Evolutionary conservation across 2,113 vertebrate genomes (phyloP).

Genomic region (Lagenorhynchus albirostris): DNA sequence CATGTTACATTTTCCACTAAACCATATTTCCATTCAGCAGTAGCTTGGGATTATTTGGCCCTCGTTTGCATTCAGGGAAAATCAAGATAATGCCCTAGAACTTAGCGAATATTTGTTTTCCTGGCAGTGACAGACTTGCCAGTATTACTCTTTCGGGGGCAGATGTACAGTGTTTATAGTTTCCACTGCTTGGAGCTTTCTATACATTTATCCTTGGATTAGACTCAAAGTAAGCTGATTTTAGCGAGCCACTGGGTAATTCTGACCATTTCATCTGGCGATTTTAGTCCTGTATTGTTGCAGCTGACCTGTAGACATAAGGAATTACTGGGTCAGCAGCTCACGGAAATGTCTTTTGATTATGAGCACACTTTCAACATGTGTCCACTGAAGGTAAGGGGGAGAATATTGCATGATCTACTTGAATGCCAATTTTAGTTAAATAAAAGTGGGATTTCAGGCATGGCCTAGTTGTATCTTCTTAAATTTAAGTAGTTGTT

Average conservation of each 20-base stretch:
- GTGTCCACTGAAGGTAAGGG: conserved; percentile 57
- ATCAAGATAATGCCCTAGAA: background rate
- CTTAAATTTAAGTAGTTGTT: background rate
- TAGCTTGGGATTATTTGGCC: conserved; percentile 6
- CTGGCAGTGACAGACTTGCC: background rate
- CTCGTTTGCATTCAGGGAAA: conserved; percentile 30
- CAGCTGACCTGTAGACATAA: conserved; percentile 58
- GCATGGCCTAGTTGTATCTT: background rate
- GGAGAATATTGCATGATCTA: background rate
- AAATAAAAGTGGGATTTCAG: background rate
- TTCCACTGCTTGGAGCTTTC: conserved; percentile 49
- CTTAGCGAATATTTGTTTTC: conserved; percentile 55
- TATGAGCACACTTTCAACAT: conserved; percentile 46
- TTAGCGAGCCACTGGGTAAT: conserved; percentile 69
- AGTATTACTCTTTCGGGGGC: background rate
- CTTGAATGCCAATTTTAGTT: conserved; percentile 32
- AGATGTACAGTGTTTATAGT: conserved; percentile 44
- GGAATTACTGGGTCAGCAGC: conserved; percentile 45
- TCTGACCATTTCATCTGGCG: conserved; percentile 59
- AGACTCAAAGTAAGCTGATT: conserved; percentile 76
- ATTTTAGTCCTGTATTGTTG: conserved; percentile 53
- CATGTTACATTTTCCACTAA: background rate
- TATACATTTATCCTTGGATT: conserved; percentile 57
- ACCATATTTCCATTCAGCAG: background rate
- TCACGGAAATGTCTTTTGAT: conserved; percentile 36